phyloP scores from a whole-genome alignment of 2,113 vertebrate species.

The Indri indri region DNA sequence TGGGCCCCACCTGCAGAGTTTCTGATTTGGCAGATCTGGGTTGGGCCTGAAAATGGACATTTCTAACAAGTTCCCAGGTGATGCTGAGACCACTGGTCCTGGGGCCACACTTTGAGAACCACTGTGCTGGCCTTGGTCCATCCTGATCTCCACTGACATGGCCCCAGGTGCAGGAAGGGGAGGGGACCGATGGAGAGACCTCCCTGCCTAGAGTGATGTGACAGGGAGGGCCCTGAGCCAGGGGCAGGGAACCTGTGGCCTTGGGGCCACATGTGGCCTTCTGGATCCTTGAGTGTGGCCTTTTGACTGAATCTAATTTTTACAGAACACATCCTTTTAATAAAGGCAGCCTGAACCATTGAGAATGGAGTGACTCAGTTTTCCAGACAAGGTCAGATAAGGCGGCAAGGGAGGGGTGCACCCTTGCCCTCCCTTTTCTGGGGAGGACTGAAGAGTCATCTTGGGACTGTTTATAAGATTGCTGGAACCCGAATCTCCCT shows the following conservation, averaged over 20 bases:
- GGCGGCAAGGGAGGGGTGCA: background rate
- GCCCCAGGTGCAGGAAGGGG: background rate
- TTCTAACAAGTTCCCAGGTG: background rate
- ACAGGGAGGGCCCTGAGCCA: background rate
- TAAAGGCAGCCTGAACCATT: rapidly evolving
- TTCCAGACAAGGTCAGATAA: background rate
- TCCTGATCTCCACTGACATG: background rate
- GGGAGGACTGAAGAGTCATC: background rate
- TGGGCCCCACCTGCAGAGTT: background rate
- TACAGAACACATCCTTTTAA: too few species aligned
- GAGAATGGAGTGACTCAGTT: background rate
- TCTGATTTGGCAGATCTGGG: background rate
- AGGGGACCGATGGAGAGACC: too few species aligned
- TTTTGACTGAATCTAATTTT: too few species aligned
- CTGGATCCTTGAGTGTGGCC: too few species aligned
- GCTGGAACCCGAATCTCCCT: background rate
- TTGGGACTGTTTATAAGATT: background rate
- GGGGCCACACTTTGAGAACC: background rate
- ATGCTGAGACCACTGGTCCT: background rate
- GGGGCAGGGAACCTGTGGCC: too few species aligned
- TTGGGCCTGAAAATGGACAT: background rate
- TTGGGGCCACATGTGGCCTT: too few species aligned
- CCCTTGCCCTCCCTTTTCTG: background rate
- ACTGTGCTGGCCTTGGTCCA: background rate
- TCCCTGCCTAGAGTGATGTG: background rate